Evolutionary conservation across 2,888 invertebrate species (phyloP).

Genomic region (Cyaniris semiargus): DNA sequence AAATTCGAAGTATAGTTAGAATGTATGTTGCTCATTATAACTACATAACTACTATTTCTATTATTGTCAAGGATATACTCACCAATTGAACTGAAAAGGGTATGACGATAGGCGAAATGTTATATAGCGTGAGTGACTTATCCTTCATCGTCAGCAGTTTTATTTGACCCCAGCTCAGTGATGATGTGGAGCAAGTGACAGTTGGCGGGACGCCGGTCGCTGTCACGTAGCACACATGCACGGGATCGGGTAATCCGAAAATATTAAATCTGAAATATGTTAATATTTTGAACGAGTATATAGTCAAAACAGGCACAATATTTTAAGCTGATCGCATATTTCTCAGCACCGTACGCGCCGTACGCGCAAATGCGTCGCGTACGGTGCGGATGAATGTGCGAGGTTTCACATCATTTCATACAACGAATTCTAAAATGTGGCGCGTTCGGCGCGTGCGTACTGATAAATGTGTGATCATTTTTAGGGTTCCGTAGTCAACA

Average conservation of each 20-base stretch:
- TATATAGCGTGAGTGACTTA: slow-evolving; percentile 79
- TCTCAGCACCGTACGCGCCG: too few relatives aligned
- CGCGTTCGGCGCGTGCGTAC: too few relatives aligned
- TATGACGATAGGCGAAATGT: slow-evolving; percentile 86
- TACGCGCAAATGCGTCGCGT: too few relatives aligned
- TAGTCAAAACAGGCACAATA: too few relatives aligned
- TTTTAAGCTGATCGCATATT: too few relatives aligned
- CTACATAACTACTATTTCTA: neutral
- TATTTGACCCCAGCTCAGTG: slow-evolving; percentile 83
- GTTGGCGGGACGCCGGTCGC: slow-evolving; percentile 84
- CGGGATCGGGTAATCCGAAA: slow-evolving; percentile 66
- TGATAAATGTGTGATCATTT: too few relatives aligned
- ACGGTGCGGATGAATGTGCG: too few relatives aligned
- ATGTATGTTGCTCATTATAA: too few relatives aligned
- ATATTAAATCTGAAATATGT: slow-evolving; percentile 53
- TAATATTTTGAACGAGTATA: neutral
- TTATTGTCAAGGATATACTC: slow-evolving; percentile 42
- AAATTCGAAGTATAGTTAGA: too few relatives aligned
- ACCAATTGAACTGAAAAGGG: slow-evolving; percentile 77
- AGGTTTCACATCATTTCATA: too few relatives aligned
- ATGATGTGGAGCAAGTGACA: slow-evolving; percentile 80
- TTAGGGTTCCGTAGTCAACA: too few relatives aligned
- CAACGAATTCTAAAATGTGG: too few relatives aligned
- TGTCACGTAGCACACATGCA: slow-evolving; percentile 71
- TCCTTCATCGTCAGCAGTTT: slow-evolving; percentile 76